Evolutionary conservation across 2,113 vertebrate species (phyloP), one percentile per base, ranked within the genome.

Genomic region (Zosterops hypoxanthus): DNA sequence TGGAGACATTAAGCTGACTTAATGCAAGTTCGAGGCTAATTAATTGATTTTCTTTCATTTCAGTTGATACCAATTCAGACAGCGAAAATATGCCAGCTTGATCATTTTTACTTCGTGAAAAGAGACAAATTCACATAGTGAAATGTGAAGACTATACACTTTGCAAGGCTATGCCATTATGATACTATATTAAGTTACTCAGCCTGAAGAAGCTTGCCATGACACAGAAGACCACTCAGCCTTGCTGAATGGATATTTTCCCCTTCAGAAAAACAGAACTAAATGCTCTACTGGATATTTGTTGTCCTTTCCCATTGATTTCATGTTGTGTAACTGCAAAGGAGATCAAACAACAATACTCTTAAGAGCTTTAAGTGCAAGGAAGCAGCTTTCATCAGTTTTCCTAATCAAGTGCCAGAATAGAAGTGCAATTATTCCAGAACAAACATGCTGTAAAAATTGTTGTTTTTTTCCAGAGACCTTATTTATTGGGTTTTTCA

Each of bases 281-380:
- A 85, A 88, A 55, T 90, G 85, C 82, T 65, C 70, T 49, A 50
- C 71, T 82, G 78, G 41, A 80, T 57, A 72, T 78, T 90, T 71
- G 41, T 63, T 88, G 79, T 77, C 75, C 63, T 66, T 88, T 64
- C 76, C 65, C 80, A 96, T 83, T 93, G 95, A 97, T 96, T 96
- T 92, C 24, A 68, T 25, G 73, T 94, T 97, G 90, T 82, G 61
- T 87, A 95, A 95, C 95, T 72, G 82, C 85, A 92, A 66, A 84
- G 88, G 44, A 85, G 88, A 97, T 95, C 94, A 95, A 95, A 93
- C 75, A 87, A 75, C 46, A 93, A 52, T n/a, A 68, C 86, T 70
- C 77, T 84, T 93, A 95, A 96, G 33, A 96, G 91, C 94, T 86
- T 92, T 94, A 95, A 93, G 86, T 64, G 72, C 92, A 97, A 96